Conservation (phyloP, 2,113 vertebrate species). For the Onychorhynchus coronatus region DNA sequence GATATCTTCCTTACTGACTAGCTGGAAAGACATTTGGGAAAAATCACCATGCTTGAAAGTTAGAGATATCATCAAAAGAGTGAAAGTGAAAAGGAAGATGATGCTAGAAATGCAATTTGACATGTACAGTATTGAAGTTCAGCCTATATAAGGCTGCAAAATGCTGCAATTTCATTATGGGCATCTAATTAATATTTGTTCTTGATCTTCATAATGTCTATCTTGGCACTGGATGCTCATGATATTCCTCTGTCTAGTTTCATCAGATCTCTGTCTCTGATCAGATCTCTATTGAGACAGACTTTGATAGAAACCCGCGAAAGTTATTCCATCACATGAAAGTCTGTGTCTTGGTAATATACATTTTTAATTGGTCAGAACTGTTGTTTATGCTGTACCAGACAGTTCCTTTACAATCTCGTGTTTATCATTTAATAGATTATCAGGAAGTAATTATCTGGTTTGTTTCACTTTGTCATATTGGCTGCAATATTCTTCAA, state of each 20-base stretch:
- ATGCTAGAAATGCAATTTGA: background rate
- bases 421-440: background rate
- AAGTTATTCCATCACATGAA: constrained; percentile 1
- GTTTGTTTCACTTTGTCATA: background rate
- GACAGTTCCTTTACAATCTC: background rate
- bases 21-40: background rate
- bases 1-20: background rate
- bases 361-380: constrained; percentile 8
- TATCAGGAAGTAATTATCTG: background rate
- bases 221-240: background rate
- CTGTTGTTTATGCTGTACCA: background rate
- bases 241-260: background rate
- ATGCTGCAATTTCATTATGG: background rate
- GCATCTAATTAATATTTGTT: constrained; percentile 15
- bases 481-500: background rate
- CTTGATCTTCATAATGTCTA: background rate
- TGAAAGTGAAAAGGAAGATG: background rate
- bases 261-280: background rate
- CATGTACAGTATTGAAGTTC: background rate
- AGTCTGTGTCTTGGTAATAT: background rate
- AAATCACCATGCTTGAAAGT: background rate
- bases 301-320: constrained; percentile 9
- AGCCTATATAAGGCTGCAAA: background rate
- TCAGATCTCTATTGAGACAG: background rate
- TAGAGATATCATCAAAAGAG: background rate